Evolutionary conservation across 2,113 vertebrate genomes (phyloP).

Genomic region (Meles meles): DNA sequence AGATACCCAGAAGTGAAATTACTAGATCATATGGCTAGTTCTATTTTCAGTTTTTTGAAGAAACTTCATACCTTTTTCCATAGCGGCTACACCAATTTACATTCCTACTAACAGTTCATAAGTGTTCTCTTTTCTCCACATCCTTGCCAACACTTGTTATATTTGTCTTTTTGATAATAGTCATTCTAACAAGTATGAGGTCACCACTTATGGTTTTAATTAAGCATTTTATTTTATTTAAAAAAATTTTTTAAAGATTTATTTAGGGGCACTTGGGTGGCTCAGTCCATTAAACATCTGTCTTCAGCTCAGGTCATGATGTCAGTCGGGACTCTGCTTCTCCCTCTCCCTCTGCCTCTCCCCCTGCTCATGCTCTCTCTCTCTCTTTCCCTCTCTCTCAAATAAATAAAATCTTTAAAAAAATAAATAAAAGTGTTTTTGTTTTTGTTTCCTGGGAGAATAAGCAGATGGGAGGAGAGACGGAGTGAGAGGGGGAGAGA

Average conservation of each 20-base stretch:
- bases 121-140: background rate
- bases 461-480: background rate
- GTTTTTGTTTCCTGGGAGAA: background rate
- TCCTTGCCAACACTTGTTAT: background rate
- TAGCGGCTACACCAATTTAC: background rate
- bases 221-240: background rate
- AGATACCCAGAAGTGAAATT: background rate
- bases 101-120: background rate
- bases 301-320: too few relatives aligned
- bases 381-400: too few relatives aligned
- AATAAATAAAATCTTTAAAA: too few relatives aligned
- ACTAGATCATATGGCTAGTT: background rate
- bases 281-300: too few relatives aligned
- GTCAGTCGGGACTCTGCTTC: too few relatives aligned
- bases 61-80: background rate
- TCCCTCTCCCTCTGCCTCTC: too few relatives aligned
- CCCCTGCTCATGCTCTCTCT: too few relatives aligned
- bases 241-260: background rate
- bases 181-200: background rate
- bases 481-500: background rate
- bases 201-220: background rate
- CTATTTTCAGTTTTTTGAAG: background rate
- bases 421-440: background rate
- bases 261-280: too few relatives aligned
- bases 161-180: background rate